A percentile compares a stretch with the other conserved stretches of the same genome.
These are phyloP conservation scores for Macrotus californicus DNA, from an alignment of 2,113 vertebrate genomes.

Conservation along the genomic window DNA sequence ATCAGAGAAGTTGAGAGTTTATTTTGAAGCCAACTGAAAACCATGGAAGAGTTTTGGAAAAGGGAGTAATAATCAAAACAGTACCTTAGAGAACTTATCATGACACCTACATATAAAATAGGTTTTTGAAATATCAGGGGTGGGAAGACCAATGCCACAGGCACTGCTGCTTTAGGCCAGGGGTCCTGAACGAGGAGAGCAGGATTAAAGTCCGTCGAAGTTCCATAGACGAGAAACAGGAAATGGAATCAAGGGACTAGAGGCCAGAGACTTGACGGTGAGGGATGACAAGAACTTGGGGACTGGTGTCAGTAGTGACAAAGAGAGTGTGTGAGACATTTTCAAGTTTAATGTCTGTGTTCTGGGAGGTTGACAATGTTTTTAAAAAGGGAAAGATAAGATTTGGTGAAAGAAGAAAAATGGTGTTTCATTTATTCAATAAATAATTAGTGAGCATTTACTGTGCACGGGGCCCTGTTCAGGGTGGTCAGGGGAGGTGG, in stretches of 20 bases:
- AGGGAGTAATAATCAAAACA: not conserved
- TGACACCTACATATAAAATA: not conserved
- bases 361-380: not conserved
- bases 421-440: not conserved
- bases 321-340: not conserved
- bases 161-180: not conserved
- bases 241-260: not conserved
- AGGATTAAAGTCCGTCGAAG: not conserved
- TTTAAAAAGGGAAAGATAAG: not conserved
- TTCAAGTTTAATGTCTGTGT: not conserved
- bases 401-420: not conserved
- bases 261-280: not conserved
- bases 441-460: not conserved
- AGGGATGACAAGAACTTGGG: not conserved
- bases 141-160: not conserved
- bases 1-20: not conserved
- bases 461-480: not conserved
- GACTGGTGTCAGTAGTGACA: not conserved
- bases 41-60: not conserved
- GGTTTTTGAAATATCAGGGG: not conserved
- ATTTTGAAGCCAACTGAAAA: not conserved
- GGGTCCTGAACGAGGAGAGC: not conserved
- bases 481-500: too few relatives aligned
- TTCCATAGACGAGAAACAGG: not conserved
- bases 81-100: not conserved